Evolutionary conservation across 30 jellyfish, hydroid and myxozoan genomes (phyloP).

Genomic region (Mastigias papua): DNA sequence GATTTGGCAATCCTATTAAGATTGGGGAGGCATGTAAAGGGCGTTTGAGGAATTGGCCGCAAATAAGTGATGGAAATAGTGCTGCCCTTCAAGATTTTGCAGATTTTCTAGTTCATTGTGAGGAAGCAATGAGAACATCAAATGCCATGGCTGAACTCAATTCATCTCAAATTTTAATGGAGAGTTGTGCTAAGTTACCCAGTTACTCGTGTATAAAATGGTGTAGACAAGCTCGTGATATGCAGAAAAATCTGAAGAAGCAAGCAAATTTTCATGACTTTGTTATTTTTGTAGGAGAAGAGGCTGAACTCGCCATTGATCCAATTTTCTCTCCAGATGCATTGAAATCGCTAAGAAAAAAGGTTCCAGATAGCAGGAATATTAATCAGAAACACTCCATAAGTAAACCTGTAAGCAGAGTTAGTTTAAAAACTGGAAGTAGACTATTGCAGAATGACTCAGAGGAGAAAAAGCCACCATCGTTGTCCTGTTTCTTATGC

Average conservation of each 20-base stretch:
- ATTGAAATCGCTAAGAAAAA: slow-evolving; percentile 4
- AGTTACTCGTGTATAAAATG: slow-evolving; percentile 19
- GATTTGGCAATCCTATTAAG: slow-evolving; percentile 25
- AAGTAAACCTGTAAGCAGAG: too few relatives aligned
- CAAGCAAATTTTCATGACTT: slow-evolving; percentile 2
- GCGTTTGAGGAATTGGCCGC: slow-evolving; percentile 4
- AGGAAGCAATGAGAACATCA: slow-evolving; percentile 10
- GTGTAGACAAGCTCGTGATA: slow-evolving; percentile 40
- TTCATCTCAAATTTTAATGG: neutral
- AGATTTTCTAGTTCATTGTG: slow-evolving; percentile 33
- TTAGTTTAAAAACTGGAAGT: too few relatives aligned
- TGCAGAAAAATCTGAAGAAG: neutral
- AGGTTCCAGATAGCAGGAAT: too few relatives aligned
- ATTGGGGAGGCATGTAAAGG: slow-evolving; percentile 9
- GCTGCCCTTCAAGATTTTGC: slow-evolving; percentile 17
- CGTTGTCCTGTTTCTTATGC: too few relatives aligned
- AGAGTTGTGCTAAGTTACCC: slow-evolving; percentile 18
- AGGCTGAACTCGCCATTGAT: slow-evolving; percentile 49
- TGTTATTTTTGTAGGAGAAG: slow-evolving; percentile 7
- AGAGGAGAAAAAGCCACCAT: too few relatives aligned
- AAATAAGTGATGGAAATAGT: slow-evolving; percentile 19
- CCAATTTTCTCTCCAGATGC: slow-evolving; percentile 36
- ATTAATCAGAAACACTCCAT: too few relatives aligned
- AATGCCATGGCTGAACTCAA: slow-evolving; percentile 6
- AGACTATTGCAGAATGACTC: too few relatives aligned